Conservation (phyloP, 1,140 invertebrate species). For the Pogonomyrmex californicus region DNA sequence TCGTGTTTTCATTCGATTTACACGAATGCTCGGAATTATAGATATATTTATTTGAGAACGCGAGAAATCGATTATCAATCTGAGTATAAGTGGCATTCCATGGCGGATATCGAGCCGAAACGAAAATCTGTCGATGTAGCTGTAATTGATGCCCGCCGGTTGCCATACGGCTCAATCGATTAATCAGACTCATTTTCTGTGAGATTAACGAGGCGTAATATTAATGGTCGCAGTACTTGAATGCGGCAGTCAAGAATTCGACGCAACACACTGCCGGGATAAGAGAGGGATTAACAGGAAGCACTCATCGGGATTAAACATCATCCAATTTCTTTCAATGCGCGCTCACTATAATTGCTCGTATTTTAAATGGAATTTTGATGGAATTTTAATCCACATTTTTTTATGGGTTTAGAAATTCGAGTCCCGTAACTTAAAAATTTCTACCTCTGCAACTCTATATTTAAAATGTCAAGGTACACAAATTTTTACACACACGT, state of each 20-base stretch:
- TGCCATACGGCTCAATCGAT: constrained; percentile 71
- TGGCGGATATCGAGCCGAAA: constrained; percentile 73
- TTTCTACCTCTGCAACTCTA: not conserved
- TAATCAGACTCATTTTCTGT: constrained; percentile 70
- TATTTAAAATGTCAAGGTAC: too few relatives aligned
- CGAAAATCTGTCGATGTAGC: constrained; percentile 74
- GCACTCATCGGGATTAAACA: not conserved
- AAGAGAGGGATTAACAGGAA: constrained; percentile 49
- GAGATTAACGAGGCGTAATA: constrained; percentile 75
- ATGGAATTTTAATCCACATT: not conserved
- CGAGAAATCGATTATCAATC: constrained; percentile 74
- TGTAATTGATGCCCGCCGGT: constrained; percentile 73
- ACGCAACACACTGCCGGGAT: constrained; percentile 31
- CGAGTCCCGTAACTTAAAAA: not conserved
- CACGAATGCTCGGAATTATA: constrained; percentile 38
- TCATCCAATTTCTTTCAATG: not conserved
- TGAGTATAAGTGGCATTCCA: constrained; percentile 71
- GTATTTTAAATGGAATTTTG: constrained; percentile 23
- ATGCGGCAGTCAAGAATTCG: constrained; percentile 53
- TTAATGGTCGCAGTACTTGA: constrained; percentile 69
- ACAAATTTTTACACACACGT: not conserved
- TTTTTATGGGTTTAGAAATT: not conserved
- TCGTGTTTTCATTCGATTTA: constrained; percentile 59
- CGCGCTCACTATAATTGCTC: not conserved
- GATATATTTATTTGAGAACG: constrained; percentile 27